A percentile compares a stretch with the other conserved stretches of the same genome.
phyloP scores from a whole-genome alignment of 2,113 vertebrate genomes.

The Catharus fuscescens region DNA sequence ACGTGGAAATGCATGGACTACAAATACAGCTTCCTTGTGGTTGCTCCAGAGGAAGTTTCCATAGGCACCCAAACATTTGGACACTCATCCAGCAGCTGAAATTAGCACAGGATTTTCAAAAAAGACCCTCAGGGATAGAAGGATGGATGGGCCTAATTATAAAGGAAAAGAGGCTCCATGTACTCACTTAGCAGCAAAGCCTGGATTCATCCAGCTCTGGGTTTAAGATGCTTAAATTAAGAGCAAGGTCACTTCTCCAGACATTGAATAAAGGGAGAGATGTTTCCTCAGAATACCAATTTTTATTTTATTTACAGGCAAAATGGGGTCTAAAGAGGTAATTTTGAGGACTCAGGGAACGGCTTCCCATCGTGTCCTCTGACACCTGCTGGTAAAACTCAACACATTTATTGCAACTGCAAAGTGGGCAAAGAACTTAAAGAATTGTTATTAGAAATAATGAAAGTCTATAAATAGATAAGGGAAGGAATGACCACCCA shows the following conservation, averaged over 20 bases:
- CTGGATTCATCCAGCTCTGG: background rate
- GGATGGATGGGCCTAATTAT: slow-evolving; percentile 22
- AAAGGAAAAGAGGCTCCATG: background rate
- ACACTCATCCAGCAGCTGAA: slow-evolving; percentile 11
- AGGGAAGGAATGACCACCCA: background rate
- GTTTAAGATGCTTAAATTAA: background rate
- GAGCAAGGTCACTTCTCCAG: background rate
- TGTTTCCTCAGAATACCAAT: background rate
- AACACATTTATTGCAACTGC: background rate
- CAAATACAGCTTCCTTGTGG: slow-evolving; percentile 30
- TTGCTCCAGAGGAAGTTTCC: slow-evolving; percentile 24
- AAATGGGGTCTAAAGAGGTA: background rate
- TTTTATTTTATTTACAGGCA: background rate
- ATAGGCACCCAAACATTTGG: slow-evolving; percentile 55
- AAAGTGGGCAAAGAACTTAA: background rate
- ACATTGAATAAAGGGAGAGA: background rate
- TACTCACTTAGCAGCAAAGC: background rate
- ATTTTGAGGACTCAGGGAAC: background rate
- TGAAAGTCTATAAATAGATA: background rate
- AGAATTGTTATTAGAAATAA: background rate
- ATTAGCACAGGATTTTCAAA: slow-evolving; percentile 38
- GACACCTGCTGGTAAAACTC: background rate
- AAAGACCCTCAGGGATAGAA: background rate
- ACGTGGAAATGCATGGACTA: slow-evolving; percentile 34
- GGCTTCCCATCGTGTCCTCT: background rate